phyloP scores from a whole-genome alignment of 2,113 vertebrate genomes.

The Cephalopterus ornatus region DNA sequence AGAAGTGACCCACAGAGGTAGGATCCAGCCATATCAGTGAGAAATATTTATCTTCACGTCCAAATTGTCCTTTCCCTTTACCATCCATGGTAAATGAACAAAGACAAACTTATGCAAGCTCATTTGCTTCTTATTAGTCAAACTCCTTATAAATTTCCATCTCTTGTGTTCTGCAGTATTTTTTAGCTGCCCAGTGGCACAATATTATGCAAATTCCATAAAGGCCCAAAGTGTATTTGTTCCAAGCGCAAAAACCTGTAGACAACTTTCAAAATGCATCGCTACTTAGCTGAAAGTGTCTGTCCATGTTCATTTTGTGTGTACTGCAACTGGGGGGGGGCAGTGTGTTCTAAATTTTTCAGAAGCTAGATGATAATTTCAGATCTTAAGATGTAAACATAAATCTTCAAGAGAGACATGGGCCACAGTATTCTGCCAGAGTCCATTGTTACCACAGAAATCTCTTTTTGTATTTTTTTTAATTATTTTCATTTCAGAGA shows the following conservation, averaged over 20 bases:
- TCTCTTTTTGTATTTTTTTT: too few species aligned
- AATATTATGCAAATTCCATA: not conserved
- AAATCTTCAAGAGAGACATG: not conserved
- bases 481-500: not conserved
- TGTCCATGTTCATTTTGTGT: not conserved
- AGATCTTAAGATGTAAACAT: not conserved
- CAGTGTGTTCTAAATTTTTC: not conserved
- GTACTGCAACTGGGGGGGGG: not conserved
- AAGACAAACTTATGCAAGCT: not conserved
- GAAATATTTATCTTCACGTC: not conserved
- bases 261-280: not conserved
- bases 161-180: not conserved
- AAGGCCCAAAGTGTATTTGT: not conserved
- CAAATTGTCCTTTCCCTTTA: not conserved
- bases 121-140: not conserved
- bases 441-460: not conserved
- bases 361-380: not conserved
- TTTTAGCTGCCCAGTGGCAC: not conserved
- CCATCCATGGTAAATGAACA: not conserved
- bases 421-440: not conserved
- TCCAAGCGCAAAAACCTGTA: not conserved
- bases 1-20: not conserved
- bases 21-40: not conserved
- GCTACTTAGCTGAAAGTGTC: not conserved
- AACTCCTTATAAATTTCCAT: not conserved